Evolutionary conservation across 2,888 invertebrate species (phyloP), one percentile per base, ranked within the genome.

Genomic region (Lycia hirtaria): DNA sequence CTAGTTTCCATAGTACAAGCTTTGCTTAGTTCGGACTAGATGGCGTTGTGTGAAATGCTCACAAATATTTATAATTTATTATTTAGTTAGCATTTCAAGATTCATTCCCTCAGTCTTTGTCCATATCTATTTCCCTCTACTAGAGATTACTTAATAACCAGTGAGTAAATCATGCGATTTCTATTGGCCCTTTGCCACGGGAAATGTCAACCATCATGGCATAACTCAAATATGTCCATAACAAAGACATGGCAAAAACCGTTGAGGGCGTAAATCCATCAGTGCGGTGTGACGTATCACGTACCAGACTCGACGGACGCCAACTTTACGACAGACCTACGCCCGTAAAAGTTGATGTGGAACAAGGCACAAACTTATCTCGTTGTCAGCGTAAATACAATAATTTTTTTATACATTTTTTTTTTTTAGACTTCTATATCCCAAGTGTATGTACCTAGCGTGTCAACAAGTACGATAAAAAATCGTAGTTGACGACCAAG

Each of bases 201-300:
- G 50, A 50, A 50, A 49, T 28, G 40, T 20, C 40, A 43, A 45
- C 51, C 48, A 52, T 52, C 43, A 53, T 22, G 37, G 48, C 52
- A 58, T 58, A 53, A 58, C 57, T 58, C 52, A 58, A 49, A 58
- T 44, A 48, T 53, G 57, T 58, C 52, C 43, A 20, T 58, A 75
- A 81, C 73, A 78, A 76, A 78, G 75, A 77, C 79, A 78, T 83
- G 71, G 73, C 73, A 72, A 74, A 73, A 78, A 72, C 80, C 79
- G 83, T 85, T 73, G 76, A 72, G 64, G 69, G 70, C 79, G 80
- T 86, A 87, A 85, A 87, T 87, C 83, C 81, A 87, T 87, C 83
- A 85, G 76, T 61, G 69, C 69, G 81, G 83, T 81, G 82, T 75
- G 83, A 80, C 82, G 78, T 80, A 81, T 85, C 87, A 87, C 87